Percentiles rank a stretch among this genome's conserved stretches.
Evolutionary conservation across 2,797 vertebrate species (phyloP).

Genomic region (Halcyon chelicuti): DNA sequence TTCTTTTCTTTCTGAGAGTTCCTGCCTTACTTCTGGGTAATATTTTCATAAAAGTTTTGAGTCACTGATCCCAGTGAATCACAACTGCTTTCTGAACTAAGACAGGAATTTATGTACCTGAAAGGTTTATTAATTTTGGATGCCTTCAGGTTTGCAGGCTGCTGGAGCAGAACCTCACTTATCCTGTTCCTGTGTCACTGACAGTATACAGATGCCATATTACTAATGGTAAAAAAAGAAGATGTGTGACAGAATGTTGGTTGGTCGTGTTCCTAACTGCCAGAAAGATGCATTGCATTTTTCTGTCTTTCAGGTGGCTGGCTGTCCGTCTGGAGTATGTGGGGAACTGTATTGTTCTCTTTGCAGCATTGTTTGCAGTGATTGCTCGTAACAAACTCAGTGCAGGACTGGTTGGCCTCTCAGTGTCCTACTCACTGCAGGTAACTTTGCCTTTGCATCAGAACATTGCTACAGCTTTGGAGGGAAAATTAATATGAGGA

Average conservation of each 20-base stretch:
- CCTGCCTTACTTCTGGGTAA: not conserved
- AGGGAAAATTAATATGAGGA: not conserved
- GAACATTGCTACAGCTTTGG: not conserved
- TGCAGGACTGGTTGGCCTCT: conserved; percentile 90
- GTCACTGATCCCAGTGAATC: not conserved
- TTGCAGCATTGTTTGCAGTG: conserved; percentile 91
- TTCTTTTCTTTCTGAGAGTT: not conserved
- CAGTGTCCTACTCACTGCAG: conserved; percentile 94
- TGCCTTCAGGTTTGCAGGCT: not conserved
- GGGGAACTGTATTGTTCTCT: conserved; percentile 92
- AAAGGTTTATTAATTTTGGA: not conserved
- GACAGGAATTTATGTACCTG: not conserved
- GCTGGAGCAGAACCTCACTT: not conserved
- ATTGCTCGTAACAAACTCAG: conserved; percentile 88
- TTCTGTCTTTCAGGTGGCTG: conserved; percentile 86
- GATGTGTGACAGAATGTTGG: not conserved
- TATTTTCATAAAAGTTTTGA: not conserved
- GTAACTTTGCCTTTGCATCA: conserved; percentile 69
- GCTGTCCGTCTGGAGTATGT: conserved; percentile 92
- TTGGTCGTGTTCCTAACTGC: not conserved
- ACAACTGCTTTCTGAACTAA: not conserved
- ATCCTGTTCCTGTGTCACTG: not conserved
- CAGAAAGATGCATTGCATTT: not conserved
- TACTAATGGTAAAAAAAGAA: not conserved
- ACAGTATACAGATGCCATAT: not conserved